A percentile compares a stretch with the other conserved stretches of the same genome.
Evolutionary conservation across 1,140 invertebrate species (phyloP).

Genomic region (Papilio glaucus): DNA sequence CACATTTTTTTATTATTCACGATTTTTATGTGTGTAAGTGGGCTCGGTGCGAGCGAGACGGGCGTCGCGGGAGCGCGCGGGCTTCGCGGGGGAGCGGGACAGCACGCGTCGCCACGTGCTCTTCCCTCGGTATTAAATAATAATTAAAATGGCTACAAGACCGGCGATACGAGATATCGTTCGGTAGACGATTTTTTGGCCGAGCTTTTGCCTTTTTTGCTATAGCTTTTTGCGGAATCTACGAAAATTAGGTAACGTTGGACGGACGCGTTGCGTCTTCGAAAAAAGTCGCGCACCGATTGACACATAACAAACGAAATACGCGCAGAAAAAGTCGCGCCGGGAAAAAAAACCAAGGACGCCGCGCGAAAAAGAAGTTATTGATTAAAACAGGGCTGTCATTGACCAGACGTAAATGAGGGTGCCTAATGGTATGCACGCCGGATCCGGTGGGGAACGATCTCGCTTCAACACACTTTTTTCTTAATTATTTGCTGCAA

Average conservation of each 20-base stretch:
- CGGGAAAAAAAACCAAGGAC: conserved; percentile 80
- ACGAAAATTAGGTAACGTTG: conserved; percentile 62
- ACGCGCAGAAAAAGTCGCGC: conserved; percentile 79
- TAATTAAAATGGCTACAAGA: conserved; percentile 83
- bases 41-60: conserved; percentile 71
- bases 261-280: conserved; percentile 44
- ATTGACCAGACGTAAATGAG: conserved; percentile 83
- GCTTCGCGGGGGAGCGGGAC: conserved; percentile 55
- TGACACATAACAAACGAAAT: conserved; percentile 79
- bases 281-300: conserved; percentile 65
- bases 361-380: conserved; percentile 81
- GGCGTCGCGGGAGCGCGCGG: conserved; percentile 46
- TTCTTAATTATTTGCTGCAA: conserved; percentile 27
- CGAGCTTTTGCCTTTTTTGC: conserved; percentile 75
- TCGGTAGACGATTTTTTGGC: conserved; percentile 81
- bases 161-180: conserved; percentile 77
- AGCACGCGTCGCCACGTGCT: conserved; percentile 77
- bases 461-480: conserved; percentile 42
- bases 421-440: conserved; percentile 81
- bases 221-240: conserved; percentile 72
- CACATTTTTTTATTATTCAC: conserved; percentile 84
- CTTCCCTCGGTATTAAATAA: conserved; percentile 82
- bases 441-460: conserved; percentile 62
- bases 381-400: conserved; percentile 82
- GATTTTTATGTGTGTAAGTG: conserved; percentile 83